phyloP scores from a whole-genome alignment of 2,888 invertebrate genomes.

The Lasiommata megera region DNA sequence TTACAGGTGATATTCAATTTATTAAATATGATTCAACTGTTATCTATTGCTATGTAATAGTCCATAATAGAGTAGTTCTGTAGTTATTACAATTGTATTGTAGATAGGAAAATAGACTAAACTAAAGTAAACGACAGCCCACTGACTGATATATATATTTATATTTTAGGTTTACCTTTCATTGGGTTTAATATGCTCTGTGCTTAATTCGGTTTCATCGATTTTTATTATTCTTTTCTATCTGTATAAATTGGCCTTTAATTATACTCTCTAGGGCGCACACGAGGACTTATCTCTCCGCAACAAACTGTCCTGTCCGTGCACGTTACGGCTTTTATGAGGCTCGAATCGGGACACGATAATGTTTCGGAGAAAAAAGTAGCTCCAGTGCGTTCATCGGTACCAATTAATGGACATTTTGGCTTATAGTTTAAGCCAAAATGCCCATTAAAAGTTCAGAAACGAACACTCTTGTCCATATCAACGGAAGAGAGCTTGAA shows the following conservation, averaged over 20 bases:
- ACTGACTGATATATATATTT: constrained; percentile 70
- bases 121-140: constrained; percentile 50
- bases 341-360: too few species aligned
- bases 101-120: constrained; percentile 53
- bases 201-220: constrained; percentile 14
- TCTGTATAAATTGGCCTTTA: neutral
- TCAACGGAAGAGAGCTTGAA: too few species aligned
- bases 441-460: too few species aligned
- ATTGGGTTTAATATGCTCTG: constrained; percentile 45
- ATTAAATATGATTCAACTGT: neutral
- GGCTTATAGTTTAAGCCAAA: too few species aligned
- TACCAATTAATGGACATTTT: too few species aligned
- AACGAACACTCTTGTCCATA: too few species aligned
- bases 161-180: constrained; percentile 63
- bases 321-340: too few species aligned
- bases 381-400: too few species aligned
- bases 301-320: neutral
- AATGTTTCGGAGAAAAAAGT: too few species aligned
- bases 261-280: neutral
- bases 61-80: constrained; percentile 23
- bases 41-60: neutral
- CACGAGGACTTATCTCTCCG: neutral
- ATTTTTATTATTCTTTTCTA: constrained; percentile 7
- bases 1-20: too few species aligned
- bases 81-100: constrained; percentile 31